phyloP scores from a whole-genome alignment of 1,140 invertebrate genomes.

The Meloidogyne hapla region DNA sequence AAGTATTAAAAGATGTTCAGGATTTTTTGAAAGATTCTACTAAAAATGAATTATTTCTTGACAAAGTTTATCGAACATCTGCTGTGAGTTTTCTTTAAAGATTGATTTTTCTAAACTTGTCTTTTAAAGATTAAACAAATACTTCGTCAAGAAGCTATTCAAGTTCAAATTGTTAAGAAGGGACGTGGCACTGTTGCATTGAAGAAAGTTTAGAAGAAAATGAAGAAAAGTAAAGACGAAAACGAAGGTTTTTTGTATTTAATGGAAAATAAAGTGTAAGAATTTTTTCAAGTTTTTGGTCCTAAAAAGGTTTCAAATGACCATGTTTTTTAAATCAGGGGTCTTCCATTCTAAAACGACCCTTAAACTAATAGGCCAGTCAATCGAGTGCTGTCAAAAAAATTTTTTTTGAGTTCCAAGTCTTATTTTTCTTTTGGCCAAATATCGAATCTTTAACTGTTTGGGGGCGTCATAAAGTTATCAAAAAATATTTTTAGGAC shows the following conservation, averaged over 20 bases:
- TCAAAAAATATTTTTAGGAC: too few relatives aligned
- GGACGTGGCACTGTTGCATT: conserved; percentile 34
- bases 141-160: conserved; percentile 10
- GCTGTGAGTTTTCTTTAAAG: conserved; percentile 22
- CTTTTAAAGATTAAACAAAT: conserved; percentile 33
- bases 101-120: conserved; percentile 12
- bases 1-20: conserved; percentile 26
- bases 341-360: too few relatives aligned
- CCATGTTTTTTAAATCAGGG: too few relatives aligned
- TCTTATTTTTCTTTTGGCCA: too few relatives aligned
- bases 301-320: too few relatives aligned
- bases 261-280: neutral
- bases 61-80: conserved; percentile 29
- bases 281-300: neutral
- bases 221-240: neutral
- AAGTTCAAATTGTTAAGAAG: conserved; percentile 34
- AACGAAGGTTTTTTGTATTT: neutral
- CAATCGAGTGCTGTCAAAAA: too few relatives aligned
- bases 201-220: conserved; percentile 12
- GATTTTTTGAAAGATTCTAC: conserved; percentile 24
- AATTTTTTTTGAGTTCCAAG: too few relatives aligned
- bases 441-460: too few relatives aligned
- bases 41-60: conserved; percentile 31
- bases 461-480: too few relatives aligned
- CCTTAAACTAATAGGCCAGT: too few relatives aligned